A percentile compares a stretch with the other conserved stretches of the same genome.
phyloP scores from a whole-genome alignment of 2,888 invertebrate genomes.

The Drosophila affinis region DNA sequence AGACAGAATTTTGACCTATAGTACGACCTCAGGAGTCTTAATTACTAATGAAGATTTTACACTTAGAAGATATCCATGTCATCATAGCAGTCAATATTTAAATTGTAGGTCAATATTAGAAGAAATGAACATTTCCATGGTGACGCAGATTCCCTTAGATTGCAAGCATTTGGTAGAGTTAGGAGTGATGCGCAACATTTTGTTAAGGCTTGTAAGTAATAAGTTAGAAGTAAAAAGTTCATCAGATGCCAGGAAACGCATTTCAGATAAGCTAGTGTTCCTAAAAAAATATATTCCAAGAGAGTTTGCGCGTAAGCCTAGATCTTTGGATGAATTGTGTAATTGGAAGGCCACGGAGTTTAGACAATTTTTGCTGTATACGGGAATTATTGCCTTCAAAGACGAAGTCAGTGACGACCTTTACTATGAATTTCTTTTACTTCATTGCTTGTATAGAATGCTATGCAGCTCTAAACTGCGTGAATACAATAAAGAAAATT shows the following conservation, averaged over 20 bases:
- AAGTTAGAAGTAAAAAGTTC: neutral
- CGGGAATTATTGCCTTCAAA: neutral
- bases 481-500: conserved; percentile 8
- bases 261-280: neutral
- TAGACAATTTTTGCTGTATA: conserved; percentile 6
- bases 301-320: neutral
- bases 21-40: no score
- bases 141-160: conserved; percentile 19
- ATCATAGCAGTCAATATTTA: neutral
- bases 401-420: no score
- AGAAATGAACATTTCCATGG: neutral
- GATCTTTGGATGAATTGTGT: neutral
- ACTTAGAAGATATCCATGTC: conserved; percentile 6
- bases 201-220: conserved; percentile 7
- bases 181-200: conserved; percentile 14
- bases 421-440: no score
- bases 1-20: no score
- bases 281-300: neutral
- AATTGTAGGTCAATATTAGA: no score
- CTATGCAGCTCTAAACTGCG: neutral
- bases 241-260: neutral
- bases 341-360: conserved; percentile 8
- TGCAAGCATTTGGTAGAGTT: conserved; percentile 22
- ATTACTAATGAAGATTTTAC: neutral
- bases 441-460: no score